Base-by-base conservation (phyloP, 2,113 vertebrate genomes). In the Oreochromis aureus region DNA sequence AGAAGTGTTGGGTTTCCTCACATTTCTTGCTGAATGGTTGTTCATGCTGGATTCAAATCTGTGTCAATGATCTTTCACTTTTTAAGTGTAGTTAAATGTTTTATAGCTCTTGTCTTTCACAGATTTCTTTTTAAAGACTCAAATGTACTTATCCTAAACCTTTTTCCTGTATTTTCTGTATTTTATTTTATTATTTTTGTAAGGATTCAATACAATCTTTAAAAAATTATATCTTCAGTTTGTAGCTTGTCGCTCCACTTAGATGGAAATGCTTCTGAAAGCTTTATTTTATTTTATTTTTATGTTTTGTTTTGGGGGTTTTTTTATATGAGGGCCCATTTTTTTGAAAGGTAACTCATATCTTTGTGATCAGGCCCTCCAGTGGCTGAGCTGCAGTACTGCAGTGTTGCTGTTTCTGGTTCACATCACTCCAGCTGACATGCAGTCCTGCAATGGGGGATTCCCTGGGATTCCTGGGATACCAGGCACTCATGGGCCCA, bases 401-500 rank as follows among this genome's bases (percentile, higher is more conserved):
- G 89, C 93, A 59, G 84, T 10, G 5, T 10, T 92, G n/a, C 48
- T 95, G 34, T 85, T 94, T 24, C 1, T 87, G 11, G 32, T 76
- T 11, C 79, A 54, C 5, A 2, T 91, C 3, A 1, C 2, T 11
- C 85, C 19, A 3, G 89, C 48, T 2, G 1, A 8, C 32, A 18
- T 83, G 0, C 90, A 94, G 82, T 10, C 7, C 48, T 94, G 93
- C n/a, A 39, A 10, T 5, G n/a, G 32, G 5, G 85, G 83, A 2
- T 0, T 2, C 4, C 51, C 81, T 0, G 94, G 94, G 63, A 81
- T 90, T n/a, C 94, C 89, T 6, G 94, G 94, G 48, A 92, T 92
- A 10, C 94, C 93, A 0, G 94, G 94, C 22, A 61, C 36, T 39
- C 89, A 93, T 4, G 94, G 94, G 3, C 41, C 59, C 16, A 32